Conservation (phyloP, 2,113 vertebrate species). For the Hirundichthys speculiger region DNA sequence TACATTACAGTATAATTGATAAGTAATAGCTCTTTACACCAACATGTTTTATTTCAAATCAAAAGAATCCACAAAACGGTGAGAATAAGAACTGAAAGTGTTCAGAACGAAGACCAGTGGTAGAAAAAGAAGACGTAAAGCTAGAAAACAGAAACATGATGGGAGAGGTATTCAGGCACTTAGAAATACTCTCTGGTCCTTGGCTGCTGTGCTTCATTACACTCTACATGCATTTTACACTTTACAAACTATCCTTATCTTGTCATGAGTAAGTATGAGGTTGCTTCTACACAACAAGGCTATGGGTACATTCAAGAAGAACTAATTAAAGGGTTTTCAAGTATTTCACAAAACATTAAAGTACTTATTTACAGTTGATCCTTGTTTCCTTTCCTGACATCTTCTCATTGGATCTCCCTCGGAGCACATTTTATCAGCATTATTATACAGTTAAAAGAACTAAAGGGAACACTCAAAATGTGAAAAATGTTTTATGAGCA, state of each 20-base stretch:
- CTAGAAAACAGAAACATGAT: constrained; percentile 33
- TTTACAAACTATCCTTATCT: constrained; percentile 45
- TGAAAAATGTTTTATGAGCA: constrained; percentile 3
- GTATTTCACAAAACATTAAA: constrained; percentile 67
- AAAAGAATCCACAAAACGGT: constrained; percentile 19
- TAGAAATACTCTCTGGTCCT: constrained; percentile 78
- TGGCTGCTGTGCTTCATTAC: constrained; percentile 80
- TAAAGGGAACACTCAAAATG: constrained; percentile 13
- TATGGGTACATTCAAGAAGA: constrained; percentile 70
- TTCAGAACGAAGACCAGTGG: constrained; percentile 17
- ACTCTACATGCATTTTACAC: constrained; percentile 60
- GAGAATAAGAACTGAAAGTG: background rate
- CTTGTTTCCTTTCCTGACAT: constrained; percentile 30
- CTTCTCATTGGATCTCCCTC: constrained; percentile 48
- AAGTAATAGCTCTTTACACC: constrained; percentile 42
- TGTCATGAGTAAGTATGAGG: constrained; percentile 48
- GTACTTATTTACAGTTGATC: constrained; percentile 66
- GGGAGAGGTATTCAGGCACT: constrained; percentile 82
- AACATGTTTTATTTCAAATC: constrained; percentile 32
- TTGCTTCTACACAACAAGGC: constrained; percentile 63
- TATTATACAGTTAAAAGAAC: constrained; percentile 43
- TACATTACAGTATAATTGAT: constrained; percentile 42
- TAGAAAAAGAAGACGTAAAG: constrained; percentile 31
- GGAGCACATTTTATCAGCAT: constrained; percentile 34
- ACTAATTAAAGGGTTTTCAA: constrained; percentile 80